phyloP scores from a whole-genome alignment of 2,797 vertebrate genomes.

The Otus scops region DNA sequence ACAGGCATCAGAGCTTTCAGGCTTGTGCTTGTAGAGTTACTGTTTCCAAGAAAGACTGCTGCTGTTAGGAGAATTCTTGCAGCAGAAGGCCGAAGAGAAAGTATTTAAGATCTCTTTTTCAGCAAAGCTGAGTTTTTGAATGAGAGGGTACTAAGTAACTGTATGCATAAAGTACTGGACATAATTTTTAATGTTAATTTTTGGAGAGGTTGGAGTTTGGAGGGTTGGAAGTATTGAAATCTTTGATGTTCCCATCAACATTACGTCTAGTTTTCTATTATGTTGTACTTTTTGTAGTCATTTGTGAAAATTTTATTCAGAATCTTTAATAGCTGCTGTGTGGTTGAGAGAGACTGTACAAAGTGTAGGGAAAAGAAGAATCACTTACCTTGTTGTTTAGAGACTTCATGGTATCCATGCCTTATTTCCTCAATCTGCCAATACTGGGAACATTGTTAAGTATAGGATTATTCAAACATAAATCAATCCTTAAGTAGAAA shows the following conservation, averaged over 20 bases:
- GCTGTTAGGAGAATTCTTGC: not conserved
- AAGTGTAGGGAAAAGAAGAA: not conserved
- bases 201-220: not conserved
- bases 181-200: not conserved
- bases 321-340: not conserved
- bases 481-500: not conserved
- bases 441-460: not conserved
- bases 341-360: not conserved
- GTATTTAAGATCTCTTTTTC: not conserved
- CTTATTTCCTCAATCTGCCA: not conserved
- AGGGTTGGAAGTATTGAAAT: not conserved
- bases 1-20: conserved; percentile 44
- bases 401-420: not conserved
- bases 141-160: not conserved
- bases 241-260: not conserved
- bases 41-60: conserved; percentile 2
- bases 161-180: not conserved
- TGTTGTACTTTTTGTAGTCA: not conserved
- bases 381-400: not conserved
- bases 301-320: not conserved
- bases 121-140: not conserved
- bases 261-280: not conserved
- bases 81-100: not conserved
- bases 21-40: not conserved
- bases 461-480: not conserved